Percentiles rank a stretch among this genome's conserved stretches.
phyloP scores from a whole-genome alignment of 1,140 invertebrate species.

The Tetramorium parvispinum region DNA sequence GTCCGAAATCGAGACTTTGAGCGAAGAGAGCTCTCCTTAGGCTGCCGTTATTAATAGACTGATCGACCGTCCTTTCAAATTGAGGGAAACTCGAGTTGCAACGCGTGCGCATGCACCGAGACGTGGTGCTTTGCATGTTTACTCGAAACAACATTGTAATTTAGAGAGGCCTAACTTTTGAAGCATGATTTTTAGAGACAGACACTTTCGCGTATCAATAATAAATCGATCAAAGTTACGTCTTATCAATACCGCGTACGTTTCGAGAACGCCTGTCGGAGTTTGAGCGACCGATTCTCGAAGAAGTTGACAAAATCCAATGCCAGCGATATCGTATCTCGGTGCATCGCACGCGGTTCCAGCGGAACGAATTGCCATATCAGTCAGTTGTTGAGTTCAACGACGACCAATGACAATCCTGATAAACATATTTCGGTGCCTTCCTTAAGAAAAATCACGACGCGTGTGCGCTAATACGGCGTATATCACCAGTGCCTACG shows the following conservation, averaged over 20 bases:
- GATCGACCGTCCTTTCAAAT: conserved; percentile 72
- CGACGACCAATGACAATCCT: conserved; percentile 13
- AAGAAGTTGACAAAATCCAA: not conserved
- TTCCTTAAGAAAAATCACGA: conserved; percentile 35
- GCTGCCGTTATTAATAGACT: conserved; percentile 76
- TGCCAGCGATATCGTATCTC: not conserved
- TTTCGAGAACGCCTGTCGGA: not conserved
- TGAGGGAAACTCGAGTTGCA: not conserved
- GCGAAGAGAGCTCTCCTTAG: conserved; percentile 44
- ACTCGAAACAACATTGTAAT: not conserved
- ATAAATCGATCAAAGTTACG: not conserved
- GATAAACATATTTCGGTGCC: conserved; percentile 59
- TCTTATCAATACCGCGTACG: not conserved
- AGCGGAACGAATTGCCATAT: conserved; percentile 68
- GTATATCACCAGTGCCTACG: conserved; percentile 12
- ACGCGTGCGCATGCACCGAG: conserved; percentile 16
- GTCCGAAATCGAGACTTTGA: not conserved
- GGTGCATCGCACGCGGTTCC: conserved; percentile 33
- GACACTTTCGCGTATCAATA: not conserved
- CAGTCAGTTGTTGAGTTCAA: conserved; percentile 13
- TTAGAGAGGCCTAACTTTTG: not conserved
- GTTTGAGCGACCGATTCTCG: not conserved
- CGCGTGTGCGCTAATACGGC: not conserved
- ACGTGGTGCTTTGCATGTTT: not conserved
- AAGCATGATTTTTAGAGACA: not conserved